Evolutionary conservation across 2,113 vertebrate genomes (phyloP).

Genomic region (Galemys pyrenaicus): DNA sequence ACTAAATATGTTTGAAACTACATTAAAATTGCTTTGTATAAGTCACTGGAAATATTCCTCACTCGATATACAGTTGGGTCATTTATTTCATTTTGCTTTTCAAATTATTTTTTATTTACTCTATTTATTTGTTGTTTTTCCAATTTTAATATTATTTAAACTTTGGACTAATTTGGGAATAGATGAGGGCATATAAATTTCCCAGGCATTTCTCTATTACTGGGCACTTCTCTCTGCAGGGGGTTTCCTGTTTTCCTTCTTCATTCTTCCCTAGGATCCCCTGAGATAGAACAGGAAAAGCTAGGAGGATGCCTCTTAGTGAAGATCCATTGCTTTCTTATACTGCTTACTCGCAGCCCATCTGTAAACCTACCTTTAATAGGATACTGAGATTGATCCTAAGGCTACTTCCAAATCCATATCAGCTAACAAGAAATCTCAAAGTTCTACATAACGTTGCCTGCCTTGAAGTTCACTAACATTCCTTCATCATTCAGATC

Average conservation of each 20-base stretch:
- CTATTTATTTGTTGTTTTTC: no score
- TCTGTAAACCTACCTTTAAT: not conserved
- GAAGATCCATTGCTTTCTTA: not conserved
- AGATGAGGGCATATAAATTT: not conserved
- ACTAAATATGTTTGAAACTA: not conserved
- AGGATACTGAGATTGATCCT: not conserved
- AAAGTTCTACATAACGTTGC: not conserved
- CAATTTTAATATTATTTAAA: not conserved
- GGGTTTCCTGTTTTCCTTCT: not conserved
- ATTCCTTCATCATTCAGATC: no score
- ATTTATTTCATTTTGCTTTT: not conserved
- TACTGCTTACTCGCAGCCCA: accelerated
- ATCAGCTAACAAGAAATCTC: not conserved
- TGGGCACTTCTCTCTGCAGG: no score
- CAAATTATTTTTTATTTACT: no score
- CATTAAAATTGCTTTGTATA: not conserved
- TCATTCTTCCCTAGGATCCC: accelerated
- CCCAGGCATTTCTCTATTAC: not conserved
- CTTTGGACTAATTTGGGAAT: not conserved
- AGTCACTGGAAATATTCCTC: not conserved
- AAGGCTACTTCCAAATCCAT: not conserved
- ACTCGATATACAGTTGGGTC: not conserved
- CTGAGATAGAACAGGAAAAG: no score
- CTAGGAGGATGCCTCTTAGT: accelerated
- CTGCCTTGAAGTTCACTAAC: not conserved